Percentiles rank a stretch among this genome's conserved stretches.
Conservation (phyloP, 2,113 vertebrate species). For the human (Homo sapiens) region GRCh38 chr2:3255501-3256000, state of each 20-base stretch:
- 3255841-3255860: no score
- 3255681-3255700: accelerated
- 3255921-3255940: neutral
- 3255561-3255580: neutral
- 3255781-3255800: neutral
- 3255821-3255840: neutral
- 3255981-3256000: neutral
- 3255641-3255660: neutral
- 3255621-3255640: neutral
- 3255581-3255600: accelerated
- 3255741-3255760: neutral
- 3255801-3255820: neutral
- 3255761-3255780: neutral
- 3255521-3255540: neutral
- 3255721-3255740: no score
- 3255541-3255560: accelerated
- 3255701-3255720: accelerated
- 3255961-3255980: neutral
- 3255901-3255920: accelerated
- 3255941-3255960: accelerated
- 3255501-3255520: accelerated
- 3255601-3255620: accelerated
- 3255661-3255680: neutral
- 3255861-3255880: neutral
- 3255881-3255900: neutral